A percentile compares a stretch with the other conserved stretches of the same genome.
These are phyloP conservation scores for Myiotriccus ornatus DNA, from an alignment of 2,797 vertebrate genomes.

Conservation along the genomic window DNA sequence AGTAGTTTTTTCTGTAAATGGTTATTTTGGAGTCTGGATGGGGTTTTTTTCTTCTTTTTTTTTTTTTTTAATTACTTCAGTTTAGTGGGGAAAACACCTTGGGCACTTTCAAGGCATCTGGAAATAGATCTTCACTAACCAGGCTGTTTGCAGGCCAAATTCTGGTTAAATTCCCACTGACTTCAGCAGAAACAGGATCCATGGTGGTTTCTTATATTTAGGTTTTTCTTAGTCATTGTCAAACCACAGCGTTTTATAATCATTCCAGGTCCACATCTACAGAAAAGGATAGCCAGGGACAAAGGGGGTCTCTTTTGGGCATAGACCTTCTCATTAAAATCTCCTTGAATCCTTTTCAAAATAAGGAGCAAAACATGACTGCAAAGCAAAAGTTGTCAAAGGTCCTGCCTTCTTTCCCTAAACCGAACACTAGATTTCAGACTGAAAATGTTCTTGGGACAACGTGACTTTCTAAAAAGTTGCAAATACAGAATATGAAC, in stretches of 20 bases:
- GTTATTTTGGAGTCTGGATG: background rate
- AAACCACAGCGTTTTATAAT: background rate
- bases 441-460: background rate
- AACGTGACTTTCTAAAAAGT: background rate
- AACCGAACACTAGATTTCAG: background rate
- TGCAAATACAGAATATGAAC: background rate
- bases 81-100: background rate
- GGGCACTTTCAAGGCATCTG: background rate
- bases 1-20: background rate
- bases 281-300: background rate
- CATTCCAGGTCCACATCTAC: background rate
- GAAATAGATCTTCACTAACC: background rate
- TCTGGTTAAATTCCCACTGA: slow-evolving; percentile 36
- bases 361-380: background rate
- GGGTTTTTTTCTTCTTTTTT: background rate
- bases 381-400: background rate
- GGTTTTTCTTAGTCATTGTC: slow-evolving; percentile 16
- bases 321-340: background rate
- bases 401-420: background rate
- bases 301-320: background rate
- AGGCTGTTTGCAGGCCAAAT: background rate
- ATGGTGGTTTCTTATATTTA: background rate
- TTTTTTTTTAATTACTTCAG: background rate
- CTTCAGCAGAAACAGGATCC: slow-evolving; percentile 38
- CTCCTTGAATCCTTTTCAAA: background rate